Evolutionary conservation across 2,888 invertebrate species (phyloP).

Genomic region (Agrilus mali): DNA sequence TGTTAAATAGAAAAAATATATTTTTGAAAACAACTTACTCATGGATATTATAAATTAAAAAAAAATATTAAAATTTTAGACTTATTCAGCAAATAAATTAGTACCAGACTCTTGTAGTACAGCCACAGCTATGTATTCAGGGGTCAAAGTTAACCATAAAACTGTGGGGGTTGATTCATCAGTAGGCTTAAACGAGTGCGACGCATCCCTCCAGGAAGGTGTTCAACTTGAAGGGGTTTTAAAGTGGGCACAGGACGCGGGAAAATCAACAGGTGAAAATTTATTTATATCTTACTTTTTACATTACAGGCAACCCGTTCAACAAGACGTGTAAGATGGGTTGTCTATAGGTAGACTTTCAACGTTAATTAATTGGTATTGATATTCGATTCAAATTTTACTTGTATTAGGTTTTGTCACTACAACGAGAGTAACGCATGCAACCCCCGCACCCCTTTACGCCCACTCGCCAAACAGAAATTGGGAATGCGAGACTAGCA

Average conservation of each 20-base stretch:
- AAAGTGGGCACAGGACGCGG: slow-evolving; percentile 59
- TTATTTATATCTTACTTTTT: no score
- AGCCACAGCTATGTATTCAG: slow-evolving; percentile 75
- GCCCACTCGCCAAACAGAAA: slow-evolving; percentile 60
- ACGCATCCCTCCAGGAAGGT: slow-evolving; percentile 42
- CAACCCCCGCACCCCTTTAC: slow-evolving; percentile 72
- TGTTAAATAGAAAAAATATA: no score
- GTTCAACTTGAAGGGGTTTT: slow-evolving; percentile 53
- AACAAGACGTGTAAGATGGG: no score
- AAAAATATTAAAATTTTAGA: slow-evolving; percentile 45
- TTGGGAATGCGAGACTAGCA: slow-evolving; percentile 69
- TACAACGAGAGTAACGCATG: slow-evolving; percentile 79
- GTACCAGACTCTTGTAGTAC: slow-evolving; percentile 84
- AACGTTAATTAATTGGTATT: no score
- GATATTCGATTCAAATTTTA: no score
- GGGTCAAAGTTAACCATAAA: slow-evolving; percentile 71
- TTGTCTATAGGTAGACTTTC: no score
- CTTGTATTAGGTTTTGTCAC: slow-evolving; percentile 58
- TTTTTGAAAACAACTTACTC: no score
- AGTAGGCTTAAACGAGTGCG: slow-evolving; percentile 52
- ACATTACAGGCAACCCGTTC: no score
- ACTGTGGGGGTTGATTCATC: slow-evolving; percentile 64
- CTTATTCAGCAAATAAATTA: slow-evolving; percentile 75
- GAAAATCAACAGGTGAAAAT: slow-evolving; percentile 59
- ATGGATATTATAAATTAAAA: neutral